Evolutionary conservation across 1,140 invertebrate genomes (phyloP), one percentile per base, ranked within the genome.

Genomic region (Archivesica marissinica): DNA sequence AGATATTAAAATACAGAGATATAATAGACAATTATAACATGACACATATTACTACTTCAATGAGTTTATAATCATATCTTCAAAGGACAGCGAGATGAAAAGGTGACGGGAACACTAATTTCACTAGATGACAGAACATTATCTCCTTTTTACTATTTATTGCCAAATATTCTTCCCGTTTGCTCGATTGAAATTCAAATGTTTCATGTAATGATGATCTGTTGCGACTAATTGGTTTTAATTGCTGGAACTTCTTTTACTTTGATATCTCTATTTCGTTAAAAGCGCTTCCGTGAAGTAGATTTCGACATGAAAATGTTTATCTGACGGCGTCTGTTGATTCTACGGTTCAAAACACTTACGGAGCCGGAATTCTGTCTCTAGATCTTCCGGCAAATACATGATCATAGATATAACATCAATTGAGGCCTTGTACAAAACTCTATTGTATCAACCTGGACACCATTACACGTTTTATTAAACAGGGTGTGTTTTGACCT

Each of bases 281-380:
- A 9, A 54, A 54, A 54, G 50, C 50, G 50, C 50, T 6, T 54
- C 50, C 50, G 50, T 54, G 23, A 54, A 54, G 50, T 54, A 54
- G 50, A 54, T 54, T n/a, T n/a, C 50, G 50, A 54, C 50, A 54
- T 54, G 50, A 54, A 54, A 54, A 54, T n/a, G 50, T 54, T n/a
- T 54, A 54, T 54, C 50, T 54, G 50, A 54, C 50, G 50, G 50
- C 50, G 20, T 23, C 50, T 54, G 17, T 54, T 54, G 50, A 54
- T 54, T 54, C 50, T 54, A 54, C 50, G 50, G 50, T 54, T 54
- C 50, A 54, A 54, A 54, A 54, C 50, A 54, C 50, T 54, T 54
- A 54, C 50, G 50, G 3, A 54, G 50, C 23, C 50, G 50, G 50
- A 15, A 9, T 23, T n/a, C 6, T 54, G 50, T 54, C 50, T 54